Evolutionary conservation across 1,140 invertebrate genomes (phyloP).

Genomic region (Caenorhabditis elegans): DNA sequence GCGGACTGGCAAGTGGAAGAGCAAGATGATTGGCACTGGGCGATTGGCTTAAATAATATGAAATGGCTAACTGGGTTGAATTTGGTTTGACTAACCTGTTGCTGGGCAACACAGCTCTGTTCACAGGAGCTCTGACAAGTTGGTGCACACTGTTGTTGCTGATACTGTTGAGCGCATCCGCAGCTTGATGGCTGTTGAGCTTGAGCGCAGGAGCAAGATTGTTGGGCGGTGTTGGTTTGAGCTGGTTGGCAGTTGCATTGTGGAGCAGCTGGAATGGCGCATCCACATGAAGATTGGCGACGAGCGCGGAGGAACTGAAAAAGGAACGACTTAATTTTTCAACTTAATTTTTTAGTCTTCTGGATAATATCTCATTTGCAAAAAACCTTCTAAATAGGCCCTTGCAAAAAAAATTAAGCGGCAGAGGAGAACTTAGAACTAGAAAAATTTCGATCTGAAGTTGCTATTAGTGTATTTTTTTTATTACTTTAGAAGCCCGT

Average conservation of each 20-base stretch:
- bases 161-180: neutral
- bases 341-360: too few relatives aligned
- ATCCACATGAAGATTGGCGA: neutral
- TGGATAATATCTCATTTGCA: too few relatives aligned
- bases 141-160: neutral
- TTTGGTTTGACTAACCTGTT: neutral
- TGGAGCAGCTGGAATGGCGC: neutral
- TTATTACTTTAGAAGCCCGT: too few relatives aligned
- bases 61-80: too few relatives aligned
- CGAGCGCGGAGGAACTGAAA: constrained; percentile 14
- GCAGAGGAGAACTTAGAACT: too few relatives aligned
- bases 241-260: neutral
- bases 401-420: too few relatives aligned
- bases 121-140: constrained; percentile 14
- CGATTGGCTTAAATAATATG: neutral
- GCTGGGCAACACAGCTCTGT: neutral
- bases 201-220: neutral
- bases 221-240: neutral
- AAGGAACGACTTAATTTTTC: too few relatives aligned
- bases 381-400: too few relatives aligned
- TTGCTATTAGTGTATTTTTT: too few relatives aligned
- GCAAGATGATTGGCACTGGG: neutral
- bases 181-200: neutral
- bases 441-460: too few relatives aligned
- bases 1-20: neutral